Evolutionary conservation across 2,113 vertebrate species (phyloP).

Genomic region (Diadophis punctatus): DNA sequence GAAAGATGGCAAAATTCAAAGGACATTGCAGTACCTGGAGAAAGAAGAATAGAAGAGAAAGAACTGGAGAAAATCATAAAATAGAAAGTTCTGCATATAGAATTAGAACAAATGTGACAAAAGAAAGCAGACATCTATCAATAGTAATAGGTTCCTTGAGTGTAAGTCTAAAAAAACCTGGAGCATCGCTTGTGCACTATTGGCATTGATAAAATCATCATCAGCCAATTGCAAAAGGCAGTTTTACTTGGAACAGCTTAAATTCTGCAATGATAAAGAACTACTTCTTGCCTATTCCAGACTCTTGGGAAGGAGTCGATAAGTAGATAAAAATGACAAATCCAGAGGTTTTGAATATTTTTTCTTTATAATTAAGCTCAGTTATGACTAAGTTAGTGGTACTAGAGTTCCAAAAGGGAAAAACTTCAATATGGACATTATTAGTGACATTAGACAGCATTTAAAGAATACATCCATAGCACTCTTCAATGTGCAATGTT

Average conservation of each 20-base stretch:
- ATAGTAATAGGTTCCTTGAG: not conserved
- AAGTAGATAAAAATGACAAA: not conserved
- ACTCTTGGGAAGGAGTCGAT: not conserved
- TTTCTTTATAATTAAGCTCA: not conserved
- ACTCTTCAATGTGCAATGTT: not conserved
- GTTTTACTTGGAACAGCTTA: not conserved
- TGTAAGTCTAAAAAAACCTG: not conserved
- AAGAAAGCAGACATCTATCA: not conserved
- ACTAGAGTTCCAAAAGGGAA: not conserved
- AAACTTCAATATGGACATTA: not conserved
- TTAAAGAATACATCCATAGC: not conserved
- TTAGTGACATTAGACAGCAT: not conserved
- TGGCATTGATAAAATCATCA: not conserved
- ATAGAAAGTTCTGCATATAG: not conserved
- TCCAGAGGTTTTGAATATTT: not conserved
- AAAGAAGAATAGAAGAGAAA: not conserved
- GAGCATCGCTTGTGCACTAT: not conserved
- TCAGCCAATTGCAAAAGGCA: not conserved
- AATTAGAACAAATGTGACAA: not conserved
- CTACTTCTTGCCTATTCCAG: too few relatives aligned
- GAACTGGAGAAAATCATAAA: not conserved
- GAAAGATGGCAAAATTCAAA: not conserved
- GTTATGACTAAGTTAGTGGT: not conserved
- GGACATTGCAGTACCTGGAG: not conserved
- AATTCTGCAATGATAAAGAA: not conserved